A percentile compares a stretch with the other conserved stretches of the same genome.
These are phyloP conservation scores for Nephila pilipes DNA, from an alignment of 1,140 invertebrate species.

Conservation along the genomic window DNA sequence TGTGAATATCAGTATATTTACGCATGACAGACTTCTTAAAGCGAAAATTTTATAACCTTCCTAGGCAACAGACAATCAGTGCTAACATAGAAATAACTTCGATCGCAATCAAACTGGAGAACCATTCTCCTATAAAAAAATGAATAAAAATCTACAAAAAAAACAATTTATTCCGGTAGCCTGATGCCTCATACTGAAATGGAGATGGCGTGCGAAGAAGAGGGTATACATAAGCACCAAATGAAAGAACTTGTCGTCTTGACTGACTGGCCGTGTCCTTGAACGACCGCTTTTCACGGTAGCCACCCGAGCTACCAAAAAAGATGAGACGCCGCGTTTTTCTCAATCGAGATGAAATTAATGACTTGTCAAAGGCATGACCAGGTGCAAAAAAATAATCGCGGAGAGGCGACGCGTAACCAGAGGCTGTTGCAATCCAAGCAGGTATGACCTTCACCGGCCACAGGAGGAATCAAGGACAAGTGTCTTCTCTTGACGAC, in stretches of 20 bases:
- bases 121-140: too few species aligned
- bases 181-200: neutral
- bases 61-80: too few species aligned
- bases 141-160: too few species aligned
- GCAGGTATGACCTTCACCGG: constrained; percentile 59
- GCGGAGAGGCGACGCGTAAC: constrained; percentile 47
- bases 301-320: neutral
- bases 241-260: constrained; percentile 35
- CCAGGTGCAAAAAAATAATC: constrained; percentile 39
- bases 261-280: constrained; percentile 54
- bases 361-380: constrained; percentile 69
- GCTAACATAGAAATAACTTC: too few species aligned
- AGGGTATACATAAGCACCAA: neutral
- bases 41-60: too few species aligned
- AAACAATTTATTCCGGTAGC: neutral
- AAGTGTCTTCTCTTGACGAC: constrained; percentile 14
- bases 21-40: too few species aligned
- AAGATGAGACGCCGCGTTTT: constrained; percentile 40
- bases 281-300: constrained; percentile 43
- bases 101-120: too few species aligned
- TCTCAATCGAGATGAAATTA: constrained; percentile 64
- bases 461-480: constrained; percentile 58
- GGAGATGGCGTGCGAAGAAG: constrained; percentile 1
- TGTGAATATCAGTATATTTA: too few species aligned
- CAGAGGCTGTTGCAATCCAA: constrained; percentile 42